Evolutionary conservation across 1,140 invertebrate species (phyloP), one percentile per base, ranked within the genome.

Genomic region (Heliconius himera): DNA sequence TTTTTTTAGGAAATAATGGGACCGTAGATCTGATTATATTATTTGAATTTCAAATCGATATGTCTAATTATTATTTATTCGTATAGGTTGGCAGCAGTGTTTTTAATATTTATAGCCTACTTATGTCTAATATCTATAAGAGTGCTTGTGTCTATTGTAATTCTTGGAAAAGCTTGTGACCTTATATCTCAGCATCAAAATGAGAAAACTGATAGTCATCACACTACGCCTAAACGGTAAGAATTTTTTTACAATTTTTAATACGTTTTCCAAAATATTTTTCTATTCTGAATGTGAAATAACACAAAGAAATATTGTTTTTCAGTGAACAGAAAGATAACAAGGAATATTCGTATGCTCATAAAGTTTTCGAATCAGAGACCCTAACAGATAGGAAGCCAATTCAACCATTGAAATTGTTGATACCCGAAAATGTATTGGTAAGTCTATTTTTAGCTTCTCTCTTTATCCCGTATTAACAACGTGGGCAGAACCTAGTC

Each of bases 141-240:
- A 84, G 96, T 99, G 20, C 95, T 99, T 8, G 97, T 97, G 82
- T 99, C 97, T 80, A 96, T 99, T 22, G 95, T 98, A 20, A 97
- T 99, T 20, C 94, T 99, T 60, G 98, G 98, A 1, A 97, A 97
- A 95, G 98, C 98, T 1, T 98, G 98, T 89, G 96, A 98, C 86
- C 94, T 98, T 36, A 98, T 99, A 85, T 95, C 96, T 49, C 96
- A 97, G 73, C 97, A 98, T 88, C 95, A 96, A 82, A 95, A 94
- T 78, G 96, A 96, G 36, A 95, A 95, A 81, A 89, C 81, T 94
- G 94, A 95, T 85, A 94, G 85, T 82, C 87, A 78, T 79, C 82
- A 85, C 82, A 82, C 84, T 72, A 95, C 92, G 70, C 94, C 95
- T 26, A 95, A 95, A 84, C 95, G 90, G 94, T 95, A 89, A 82